Base-by-base conservation (phyloP, 1,140 invertebrate genomes). In the Aradophagus sp. region DNA sequence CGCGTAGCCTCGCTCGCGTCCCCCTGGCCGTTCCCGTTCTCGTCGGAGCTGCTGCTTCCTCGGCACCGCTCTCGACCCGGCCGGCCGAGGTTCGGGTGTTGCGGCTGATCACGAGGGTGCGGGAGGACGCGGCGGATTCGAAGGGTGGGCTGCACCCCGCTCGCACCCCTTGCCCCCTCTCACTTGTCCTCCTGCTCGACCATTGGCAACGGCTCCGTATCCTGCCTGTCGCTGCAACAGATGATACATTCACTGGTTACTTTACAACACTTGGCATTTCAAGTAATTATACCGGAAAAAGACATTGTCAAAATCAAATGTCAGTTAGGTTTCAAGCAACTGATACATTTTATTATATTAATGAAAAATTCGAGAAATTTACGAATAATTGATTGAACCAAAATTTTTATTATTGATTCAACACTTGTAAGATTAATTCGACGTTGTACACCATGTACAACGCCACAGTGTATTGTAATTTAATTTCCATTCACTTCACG, bases 151-250 rank as follows among this genome's bases (percentile, higher is more conserved):
- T 77, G 80, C 78, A 78, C 78, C 77, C 77, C 79, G 72, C 80
- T 76, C 77, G 77, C 81, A 82, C 80, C 78, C 80, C 72, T 68
- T 79, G 74, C 76, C 78, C 75, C 79, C 79, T 76, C 80, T 85
- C 84, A 85, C 82, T 85, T 84, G 50, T 84, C 83, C 75, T 85
- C 83, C 23, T 77, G 65, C 56, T 85, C 79, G n/a, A 65, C 78
- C 47, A 71, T 78, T 41, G 82, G 80, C 62, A 80, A 81, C 31
- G 66, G 79, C 53, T 85, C 84, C 53, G 81, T 78, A 45, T 86
- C 84, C 58, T 83, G 84, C 20, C 80, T 79, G 53, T 85, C 84
- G 44, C 84, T 86, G 74, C 5, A 83, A 83, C 75, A 75, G n/a
- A n/a, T n/a, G n/a, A n/a, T 27, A 66, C 6, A 39, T 34, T 1